phyloP scores from a whole-genome alignment of 2,888 invertebrate genomes.

The Apotomis turbidana region DNA sequence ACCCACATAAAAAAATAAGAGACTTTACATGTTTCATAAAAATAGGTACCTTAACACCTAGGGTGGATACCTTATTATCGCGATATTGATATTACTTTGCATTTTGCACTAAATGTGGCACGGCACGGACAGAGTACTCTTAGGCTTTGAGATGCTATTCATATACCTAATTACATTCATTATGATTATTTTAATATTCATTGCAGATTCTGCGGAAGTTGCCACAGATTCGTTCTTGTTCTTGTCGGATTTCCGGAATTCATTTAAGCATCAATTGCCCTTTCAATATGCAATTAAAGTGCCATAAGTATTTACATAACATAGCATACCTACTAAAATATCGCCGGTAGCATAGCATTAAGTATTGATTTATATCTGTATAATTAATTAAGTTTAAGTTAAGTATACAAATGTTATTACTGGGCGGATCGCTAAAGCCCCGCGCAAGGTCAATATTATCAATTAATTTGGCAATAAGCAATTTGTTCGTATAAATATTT shows the following conservation, averaged over 20 bases:
- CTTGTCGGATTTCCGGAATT: background rate
- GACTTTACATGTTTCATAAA: too few relatives aligned
- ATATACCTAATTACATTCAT: too few relatives aligned
- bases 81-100: too few relatives aligned
- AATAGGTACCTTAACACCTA: too few relatives aligned
- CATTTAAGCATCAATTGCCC: slow-evolving; percentile 13
- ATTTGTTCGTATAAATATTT: too few relatives aligned
- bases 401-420: background rate
- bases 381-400: background rate
- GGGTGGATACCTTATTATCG: too few relatives aligned
- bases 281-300: background rate
- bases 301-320: background rate
- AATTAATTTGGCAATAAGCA: background rate
- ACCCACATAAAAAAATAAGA: too few relatives aligned
- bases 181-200: too few relatives aligned
- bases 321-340: background rate
- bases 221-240: background rate
- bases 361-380: background rate
- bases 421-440: background rate
- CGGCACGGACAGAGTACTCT: too few relatives aligned
- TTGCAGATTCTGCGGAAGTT: slow-evolving; percentile 4
- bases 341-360: background rate
- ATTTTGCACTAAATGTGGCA: too few relatives aligned
- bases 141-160: too few relatives aligned
- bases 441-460: background rate